phyloP scores from a whole-genome alignment of 2,113 vertebrate genomes.

The Lamprologus sp. region DNA sequence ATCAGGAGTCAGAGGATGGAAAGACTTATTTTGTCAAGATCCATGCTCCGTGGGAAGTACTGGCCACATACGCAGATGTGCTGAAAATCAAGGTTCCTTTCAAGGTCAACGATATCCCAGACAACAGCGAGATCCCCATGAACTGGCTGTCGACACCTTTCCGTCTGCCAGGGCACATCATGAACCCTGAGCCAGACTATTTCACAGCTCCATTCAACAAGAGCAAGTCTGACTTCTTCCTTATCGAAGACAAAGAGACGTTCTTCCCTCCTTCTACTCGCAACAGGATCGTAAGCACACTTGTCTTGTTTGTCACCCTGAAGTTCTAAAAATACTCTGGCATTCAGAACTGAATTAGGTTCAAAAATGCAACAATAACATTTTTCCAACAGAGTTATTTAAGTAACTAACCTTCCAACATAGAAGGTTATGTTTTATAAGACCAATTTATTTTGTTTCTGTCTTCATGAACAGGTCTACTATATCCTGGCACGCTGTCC shows the following conservation, averaged over 20 bases:
- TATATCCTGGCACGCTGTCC: slow-evolving; percentile 91
- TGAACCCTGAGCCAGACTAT: slow-evolving; percentile 82
- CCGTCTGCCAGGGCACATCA: slow-evolving; percentile 78
- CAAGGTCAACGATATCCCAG: slow-evolving; percentile 78
- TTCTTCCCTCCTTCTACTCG: slow-evolving; percentile 87
- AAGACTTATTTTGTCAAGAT: slow-evolving; percentile 92
- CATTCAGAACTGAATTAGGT: neutral
- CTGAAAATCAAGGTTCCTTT: slow-evolving; percentile 93
- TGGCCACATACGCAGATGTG: slow-evolving; percentile 90
- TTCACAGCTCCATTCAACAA: slow-evolving; percentile 90
- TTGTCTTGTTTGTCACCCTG: neutral
- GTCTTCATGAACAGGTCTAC: slow-evolving; percentile 76
- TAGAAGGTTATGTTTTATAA: neutral
- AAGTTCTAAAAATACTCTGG: neutral
- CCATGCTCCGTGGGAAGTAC: slow-evolving; percentile 91
- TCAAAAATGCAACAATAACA: neutral
- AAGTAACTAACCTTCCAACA: neutral
- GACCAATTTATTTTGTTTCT: neutral
- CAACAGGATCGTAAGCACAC: slow-evolving; percentile 90
- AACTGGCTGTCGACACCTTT: slow-evolving; percentile 75
- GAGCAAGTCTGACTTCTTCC: slow-evolving; percentile 87
- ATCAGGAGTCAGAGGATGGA: slow-evolving; percentile 87
- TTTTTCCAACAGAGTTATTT: neutral
- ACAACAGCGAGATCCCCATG: slow-evolving; percentile 64
- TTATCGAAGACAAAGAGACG: slow-evolving; percentile 77